Evolutionary conservation across 2,113 vertebrate species (phyloP).

Genomic region (Megalops atlanticus): DNA sequence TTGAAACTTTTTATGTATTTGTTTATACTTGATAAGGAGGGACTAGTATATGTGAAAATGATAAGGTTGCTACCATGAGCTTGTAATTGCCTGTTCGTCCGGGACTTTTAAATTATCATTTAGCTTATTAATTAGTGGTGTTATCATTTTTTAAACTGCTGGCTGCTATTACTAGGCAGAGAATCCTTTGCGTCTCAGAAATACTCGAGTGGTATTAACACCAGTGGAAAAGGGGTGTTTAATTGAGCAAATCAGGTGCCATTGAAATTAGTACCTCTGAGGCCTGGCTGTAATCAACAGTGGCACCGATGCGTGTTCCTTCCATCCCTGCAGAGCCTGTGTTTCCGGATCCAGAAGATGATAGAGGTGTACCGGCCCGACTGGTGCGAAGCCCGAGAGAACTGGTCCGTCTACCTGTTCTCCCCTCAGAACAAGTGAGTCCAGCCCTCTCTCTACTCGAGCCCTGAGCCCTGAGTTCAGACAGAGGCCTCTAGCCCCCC

Average conservation of each 20-base stretch:
- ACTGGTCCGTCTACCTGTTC: slow-evolving; percentile 95
- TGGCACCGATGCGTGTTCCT: neutral
- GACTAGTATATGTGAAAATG: neutral
- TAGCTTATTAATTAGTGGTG: neutral
- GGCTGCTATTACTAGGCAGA: neutral
- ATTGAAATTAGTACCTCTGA: neutral
- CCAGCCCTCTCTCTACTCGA: neutral
- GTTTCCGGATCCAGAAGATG: slow-evolving; percentile 94
- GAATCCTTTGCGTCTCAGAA: neutral
- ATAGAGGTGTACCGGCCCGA: slow-evolving; percentile 92
- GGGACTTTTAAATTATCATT: slow-evolving; percentile 1
- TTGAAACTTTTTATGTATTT: neutral
- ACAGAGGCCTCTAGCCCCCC: too few species aligned
- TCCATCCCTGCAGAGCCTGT: slow-evolving; percentile 74
- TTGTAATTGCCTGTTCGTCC: neutral
- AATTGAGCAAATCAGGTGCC: neutral
- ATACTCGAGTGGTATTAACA: neutral
- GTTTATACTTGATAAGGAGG: neutral
- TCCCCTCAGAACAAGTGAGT: slow-evolving; percentile 91
- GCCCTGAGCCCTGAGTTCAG: neutral
- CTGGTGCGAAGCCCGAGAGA: slow-evolving; percentile 89
- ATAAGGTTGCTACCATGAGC: neutral
- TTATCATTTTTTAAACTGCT: neutral
- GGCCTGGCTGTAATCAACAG: neutral
- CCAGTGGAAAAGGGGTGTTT: neutral